Evolutionary conservation across 2,797 vertebrate genomes (phyloP).

Genomic region (Cirrhinus molitorella): DNA sequence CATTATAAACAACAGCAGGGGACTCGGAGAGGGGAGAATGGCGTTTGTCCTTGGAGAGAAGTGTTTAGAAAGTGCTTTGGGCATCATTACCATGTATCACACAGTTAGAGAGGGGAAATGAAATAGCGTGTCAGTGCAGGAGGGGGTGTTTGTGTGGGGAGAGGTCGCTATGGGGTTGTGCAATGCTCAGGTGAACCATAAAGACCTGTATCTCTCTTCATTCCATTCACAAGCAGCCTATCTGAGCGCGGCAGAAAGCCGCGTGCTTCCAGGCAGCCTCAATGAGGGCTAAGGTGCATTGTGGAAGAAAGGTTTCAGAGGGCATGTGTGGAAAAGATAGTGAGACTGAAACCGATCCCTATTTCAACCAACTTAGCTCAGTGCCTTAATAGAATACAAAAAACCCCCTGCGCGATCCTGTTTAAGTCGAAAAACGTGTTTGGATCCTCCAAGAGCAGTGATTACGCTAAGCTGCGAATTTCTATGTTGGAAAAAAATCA

Average conservation of each 20-base stretch:
- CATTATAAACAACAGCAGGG: slow-evolving; percentile 46
- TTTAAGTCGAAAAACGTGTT: slow-evolving; percentile 32
- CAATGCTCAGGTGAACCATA: slow-evolving; percentile 56
- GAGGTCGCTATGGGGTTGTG: slow-evolving; percentile 28
- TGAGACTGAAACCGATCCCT: slow-evolving; percentile 48
- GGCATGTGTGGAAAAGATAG: slow-evolving; percentile 51
- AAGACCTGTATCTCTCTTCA: slow-evolving; percentile 50
- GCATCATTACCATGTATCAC: slow-evolving; percentile 52
- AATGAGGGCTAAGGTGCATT: slow-evolving; percentile 40
- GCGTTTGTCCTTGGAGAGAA: slow-evolving; percentile 44
- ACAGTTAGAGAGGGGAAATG: slow-evolving; percentile 22
- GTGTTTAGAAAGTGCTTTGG: slow-evolving; percentile 46
- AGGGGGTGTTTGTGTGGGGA: slow-evolving; percentile 43
- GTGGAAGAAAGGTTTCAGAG: slow-evolving; percentile 52
- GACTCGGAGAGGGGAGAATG: slow-evolving; percentile 10
- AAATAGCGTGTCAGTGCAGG: slow-evolving; percentile 11
- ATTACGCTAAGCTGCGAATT: slow-evolving; percentile 2
- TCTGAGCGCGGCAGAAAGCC: slow-evolving; percentile 45
- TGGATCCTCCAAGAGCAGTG: slow-evolving; percentile 4
- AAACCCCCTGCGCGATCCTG: neutral
- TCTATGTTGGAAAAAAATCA: slow-evolving; percentile 10
- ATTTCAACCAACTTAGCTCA: slow-evolving; percentile 20
- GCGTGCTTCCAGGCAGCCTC: slow-evolving; percentile 30
- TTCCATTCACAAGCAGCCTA: slow-evolving; percentile 51
- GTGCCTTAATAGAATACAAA: slow-evolving; percentile 32